Evolutionary conservation across 2,888 invertebrate genomes (phyloP).

Genomic region (Thecophora atra): DNA sequence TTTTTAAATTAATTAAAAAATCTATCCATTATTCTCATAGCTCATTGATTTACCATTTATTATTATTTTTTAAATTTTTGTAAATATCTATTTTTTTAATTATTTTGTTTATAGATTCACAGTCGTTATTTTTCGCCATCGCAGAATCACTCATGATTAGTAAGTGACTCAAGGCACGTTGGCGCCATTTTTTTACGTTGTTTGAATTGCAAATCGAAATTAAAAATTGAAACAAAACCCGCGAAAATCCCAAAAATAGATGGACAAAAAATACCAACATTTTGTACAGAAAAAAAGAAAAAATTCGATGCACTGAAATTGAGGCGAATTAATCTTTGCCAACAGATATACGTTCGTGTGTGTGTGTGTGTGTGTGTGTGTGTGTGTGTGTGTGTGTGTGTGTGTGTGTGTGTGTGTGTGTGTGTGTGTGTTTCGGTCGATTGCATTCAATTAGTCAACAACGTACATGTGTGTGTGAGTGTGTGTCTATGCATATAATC

Average conservation of each 20-base stretch:
- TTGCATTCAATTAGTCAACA: too few relatives aligned
- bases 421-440: neutral
- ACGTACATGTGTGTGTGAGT: neutral
- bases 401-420: neutral
- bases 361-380: slow-evolving; percentile 12
- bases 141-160: too few relatives aligned
- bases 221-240: slow-evolving; percentile 41
- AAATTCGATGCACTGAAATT: neutral
- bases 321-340: slow-evolving; percentile 14
- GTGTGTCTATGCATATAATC: neutral
- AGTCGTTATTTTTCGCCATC: too few relatives aligned
- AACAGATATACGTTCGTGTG: too few relatives aligned
- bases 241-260: slow-evolving; percentile 32
- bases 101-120: too few relatives aligned
- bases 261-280: slow-evolving; percentile 1
- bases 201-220: slow-evolving; percentile 39
- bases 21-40: too few relatives aligned
- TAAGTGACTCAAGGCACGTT: neutral
- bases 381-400: slow-evolving; percentile 11
- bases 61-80: too few relatives aligned
- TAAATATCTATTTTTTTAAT: too few relatives aligned
- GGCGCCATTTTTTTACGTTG: slow-evolving; percentile 1
- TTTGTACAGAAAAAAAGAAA: neutral
- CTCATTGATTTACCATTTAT: too few relatives aligned
- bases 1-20: too few relatives aligned